These are phyloP conservation scores for Chalcosyrphus nemorum DNA, from an alignment of 2,888 invertebrate genomes.

Conservation along the genomic window DNA sequence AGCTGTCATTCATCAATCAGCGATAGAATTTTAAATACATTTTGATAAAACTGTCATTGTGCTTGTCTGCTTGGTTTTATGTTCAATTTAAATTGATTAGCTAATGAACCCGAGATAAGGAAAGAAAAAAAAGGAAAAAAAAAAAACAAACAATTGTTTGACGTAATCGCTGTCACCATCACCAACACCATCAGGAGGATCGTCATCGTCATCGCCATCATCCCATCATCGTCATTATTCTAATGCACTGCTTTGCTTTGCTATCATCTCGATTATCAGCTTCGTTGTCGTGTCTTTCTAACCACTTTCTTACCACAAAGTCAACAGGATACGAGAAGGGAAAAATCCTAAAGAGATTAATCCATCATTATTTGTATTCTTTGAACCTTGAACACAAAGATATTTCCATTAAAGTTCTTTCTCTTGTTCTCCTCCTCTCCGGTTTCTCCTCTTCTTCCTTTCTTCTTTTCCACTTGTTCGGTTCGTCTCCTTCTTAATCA, in stretches of 20 bases:
- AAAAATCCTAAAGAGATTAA: slow-evolving; percentile 45
- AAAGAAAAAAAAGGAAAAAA: not conserved
- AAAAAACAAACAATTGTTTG: not conserved
- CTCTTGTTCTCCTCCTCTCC: slow-evolving; percentile 9
- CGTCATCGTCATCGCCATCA: no score
- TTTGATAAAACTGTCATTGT: slow-evolving; percentile 12
- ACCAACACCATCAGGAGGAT: not conserved
- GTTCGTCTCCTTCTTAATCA: slow-evolving; percentile 14
- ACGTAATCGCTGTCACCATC: slow-evolving; percentile 19
- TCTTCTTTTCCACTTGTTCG: no score
- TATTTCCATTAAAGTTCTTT: slow-evolving; percentile 45
- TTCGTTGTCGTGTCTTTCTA: not conserved
- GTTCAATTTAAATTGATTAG: slow-evolving; percentile 46
- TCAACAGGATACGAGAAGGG: slow-evolving; percentile 22
- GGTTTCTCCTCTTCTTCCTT: not conserved
- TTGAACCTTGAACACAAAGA: slow-evolving; percentile 55
- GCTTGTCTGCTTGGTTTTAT: not conserved
- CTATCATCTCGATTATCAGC: slow-evolving; percentile 35
- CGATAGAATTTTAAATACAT: slow-evolving; percentile 22
- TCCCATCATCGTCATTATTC: slow-evolving; percentile 33
- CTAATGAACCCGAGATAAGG: slow-evolving; percentile 15
- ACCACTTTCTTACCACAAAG: slow-evolving; percentile 9
- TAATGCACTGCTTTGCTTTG: slow-evolving; percentile 57
- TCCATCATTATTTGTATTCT: slow-evolving; percentile 61
- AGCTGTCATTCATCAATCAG: slow-evolving; percentile 37